phyloP scores from a whole-genome alignment of 1,140 invertebrate genomes.

The Globodera ellingtonae region DNA sequence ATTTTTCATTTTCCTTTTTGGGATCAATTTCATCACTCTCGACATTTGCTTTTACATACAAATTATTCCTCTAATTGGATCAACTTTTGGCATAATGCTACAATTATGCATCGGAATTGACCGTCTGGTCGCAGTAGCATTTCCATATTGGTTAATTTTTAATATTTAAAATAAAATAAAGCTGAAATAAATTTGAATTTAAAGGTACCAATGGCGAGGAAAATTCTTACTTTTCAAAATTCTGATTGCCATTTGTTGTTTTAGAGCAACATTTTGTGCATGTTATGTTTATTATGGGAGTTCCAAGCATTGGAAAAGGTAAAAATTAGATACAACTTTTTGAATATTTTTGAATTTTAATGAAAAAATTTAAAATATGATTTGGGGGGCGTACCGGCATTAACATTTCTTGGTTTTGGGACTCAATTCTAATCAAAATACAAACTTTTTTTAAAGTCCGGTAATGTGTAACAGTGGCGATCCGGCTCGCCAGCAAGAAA shows the following conservation, averaged over 20 bases:
- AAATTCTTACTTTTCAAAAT: neutral
- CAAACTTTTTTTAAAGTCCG: neutral
- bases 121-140: neutral
- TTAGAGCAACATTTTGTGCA: neutral
- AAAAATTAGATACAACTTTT: neutral
- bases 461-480: neutral
- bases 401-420: too few relatives aligned
- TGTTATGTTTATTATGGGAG: neutral
- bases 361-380: too few relatives aligned
- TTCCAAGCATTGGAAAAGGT: neutral
- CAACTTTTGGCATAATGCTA: neutral
- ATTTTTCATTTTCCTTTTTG: neutral
- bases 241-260: neutral
- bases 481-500: neutral
- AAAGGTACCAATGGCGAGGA: neutral
- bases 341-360: neutral
- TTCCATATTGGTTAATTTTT: neutral
- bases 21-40: neutral
- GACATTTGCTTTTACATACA: neutral
- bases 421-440: too few relatives aligned
- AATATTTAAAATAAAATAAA: too few relatives aligned
- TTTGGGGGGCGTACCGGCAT: too few relatives aligned
- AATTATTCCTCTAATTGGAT: neutral
- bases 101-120: neutral
- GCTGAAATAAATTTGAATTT: neutral